These are phyloP conservation scores for Enteromius thamalakanensis DNA, from an alignment of 2,797 vertebrate genomes.

Conservation along the genomic window DNA sequence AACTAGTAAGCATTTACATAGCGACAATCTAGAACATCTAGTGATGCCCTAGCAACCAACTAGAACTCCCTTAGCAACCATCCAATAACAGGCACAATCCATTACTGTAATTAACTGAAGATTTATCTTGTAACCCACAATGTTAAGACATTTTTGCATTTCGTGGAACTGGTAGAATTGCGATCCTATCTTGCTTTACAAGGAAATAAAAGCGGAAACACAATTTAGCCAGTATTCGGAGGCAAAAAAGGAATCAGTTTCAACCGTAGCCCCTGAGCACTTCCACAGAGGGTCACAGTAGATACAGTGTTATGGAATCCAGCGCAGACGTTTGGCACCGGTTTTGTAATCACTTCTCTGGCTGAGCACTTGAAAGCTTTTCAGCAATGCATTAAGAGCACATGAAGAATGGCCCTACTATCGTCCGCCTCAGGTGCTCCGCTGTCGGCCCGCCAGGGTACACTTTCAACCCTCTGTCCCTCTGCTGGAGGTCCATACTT, in stretches of 20 bases:
- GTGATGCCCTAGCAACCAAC: not conserved
- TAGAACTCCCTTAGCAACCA: not conserved
- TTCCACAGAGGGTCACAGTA: not conserved
- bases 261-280: not conserved
- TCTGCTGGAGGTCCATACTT: slow-evolving; percentile 30
- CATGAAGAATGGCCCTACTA: slow-evolving; percentile 35
- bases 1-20: not conserved
- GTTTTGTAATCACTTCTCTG: slow-evolving; percentile 44
- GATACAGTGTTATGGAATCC: slow-evolving; percentile 33
- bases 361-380: slow-evolving; percentile 37
- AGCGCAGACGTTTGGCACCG: slow-evolving; percentile 27
- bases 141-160: not conserved
- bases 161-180: not conserved
- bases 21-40: not conserved
- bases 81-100: not conserved
- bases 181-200: not conserved
- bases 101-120: not conserved
- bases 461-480: slow-evolving; percentile 3
- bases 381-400: slow-evolving; percentile 35
- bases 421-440: slow-evolving; percentile 16
- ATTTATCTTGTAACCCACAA: not conserved
- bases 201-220: not conserved
- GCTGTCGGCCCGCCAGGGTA: slow-evolving; percentile 5
- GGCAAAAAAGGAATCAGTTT: not conserved
- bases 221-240: not conserved